Evolutionary conservation across 2,113 vertebrate genomes (phyloP), one percentile per base, ranked within the genome.

Genomic region (Carassius auratus): DNA sequence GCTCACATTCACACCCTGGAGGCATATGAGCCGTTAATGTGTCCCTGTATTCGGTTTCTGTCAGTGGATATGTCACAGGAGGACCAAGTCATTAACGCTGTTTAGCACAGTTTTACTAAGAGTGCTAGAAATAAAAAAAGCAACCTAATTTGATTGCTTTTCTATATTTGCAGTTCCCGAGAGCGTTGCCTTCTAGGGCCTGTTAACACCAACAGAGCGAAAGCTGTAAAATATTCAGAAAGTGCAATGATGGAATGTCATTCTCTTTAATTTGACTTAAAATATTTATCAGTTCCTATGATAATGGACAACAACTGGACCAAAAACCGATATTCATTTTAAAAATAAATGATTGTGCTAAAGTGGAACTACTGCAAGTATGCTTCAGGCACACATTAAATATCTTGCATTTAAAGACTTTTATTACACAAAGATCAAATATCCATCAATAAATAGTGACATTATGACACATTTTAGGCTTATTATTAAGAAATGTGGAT

Each of bases 31-130:
- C 78, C 75, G 42, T 42, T 76, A 86, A 75, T 74, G 26, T 83
- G 68, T 75, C 87, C 90, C 92, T 91, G 90, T 92, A 91, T 90
- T 91, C 87, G 90, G 91, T 93, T 92, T 93, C 90, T 90, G 91
- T 93, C 91, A 91, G 86, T 38, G 83, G 23, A 76, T 75, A 42
- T 83, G 74, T 87, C 73, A 77, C 26, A 82, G 74, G 80, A 55
- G 77, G 26, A 57, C 14, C 13, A 69, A 82, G 19, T 36, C 74
- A 77, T 82, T 82, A 82, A 66, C 10, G 9, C 42, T 69, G 64
- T 82, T 69, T 82, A 82, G 64, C 80, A 69, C 45, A 33, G 26
- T 69, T 68, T 69, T 82, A 82, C 45, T 82, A 33, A 50, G 42
- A 68, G 33, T 15, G 2, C 79, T 81, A 62, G 14, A n/a, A 36